These are phyloP conservation scores for Pachymerium ferrugineum DNA, from an alignment of 2,888 invertebrate genomes.

Conservation along the genomic window DNA sequence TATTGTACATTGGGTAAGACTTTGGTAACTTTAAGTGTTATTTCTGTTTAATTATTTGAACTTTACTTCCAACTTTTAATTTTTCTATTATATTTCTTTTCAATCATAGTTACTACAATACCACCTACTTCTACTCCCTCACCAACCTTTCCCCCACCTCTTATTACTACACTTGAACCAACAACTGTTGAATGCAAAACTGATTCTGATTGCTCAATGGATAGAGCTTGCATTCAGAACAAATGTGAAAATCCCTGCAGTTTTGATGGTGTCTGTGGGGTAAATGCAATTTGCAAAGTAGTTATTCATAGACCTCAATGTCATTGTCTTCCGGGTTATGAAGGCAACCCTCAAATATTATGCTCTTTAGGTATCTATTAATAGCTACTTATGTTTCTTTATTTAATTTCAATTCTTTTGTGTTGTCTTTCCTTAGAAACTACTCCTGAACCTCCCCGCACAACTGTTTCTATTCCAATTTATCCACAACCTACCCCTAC, in stretches of 20 bases:
- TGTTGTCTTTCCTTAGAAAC: not conserved
- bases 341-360: constrained; percentile 64
- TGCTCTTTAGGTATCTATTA: constrained; percentile 36
- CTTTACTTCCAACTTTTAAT: not conserved
- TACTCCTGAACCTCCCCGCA: not conserved
- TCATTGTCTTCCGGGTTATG: constrained; percentile 71
- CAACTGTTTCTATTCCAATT: not conserved
- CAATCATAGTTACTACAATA: not conserved
- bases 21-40: not conserved
- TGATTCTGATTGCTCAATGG: constrained; percentile 77
- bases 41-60: not conserved
- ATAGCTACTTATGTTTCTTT: not conserved
- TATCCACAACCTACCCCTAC: not conserved
- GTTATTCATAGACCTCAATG: constrained; percentile 71
- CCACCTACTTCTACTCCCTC: not conserved
- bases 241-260: constrained; percentile 74
- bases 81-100: not conserved
- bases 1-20: constrained; percentile 36
- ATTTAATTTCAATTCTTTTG: not conserved
- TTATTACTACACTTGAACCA: not conserved
- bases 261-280: constrained; percentile 55
- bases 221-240: constrained; percentile 74
- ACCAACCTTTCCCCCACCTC: not conserved
- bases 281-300: constrained; percentile 72
- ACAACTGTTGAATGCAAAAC: constrained; percentile 62